Evolutionary conservation across 2,113 vertebrate species (phyloP).

Genomic region (Nematolebias whitei): DNA sequence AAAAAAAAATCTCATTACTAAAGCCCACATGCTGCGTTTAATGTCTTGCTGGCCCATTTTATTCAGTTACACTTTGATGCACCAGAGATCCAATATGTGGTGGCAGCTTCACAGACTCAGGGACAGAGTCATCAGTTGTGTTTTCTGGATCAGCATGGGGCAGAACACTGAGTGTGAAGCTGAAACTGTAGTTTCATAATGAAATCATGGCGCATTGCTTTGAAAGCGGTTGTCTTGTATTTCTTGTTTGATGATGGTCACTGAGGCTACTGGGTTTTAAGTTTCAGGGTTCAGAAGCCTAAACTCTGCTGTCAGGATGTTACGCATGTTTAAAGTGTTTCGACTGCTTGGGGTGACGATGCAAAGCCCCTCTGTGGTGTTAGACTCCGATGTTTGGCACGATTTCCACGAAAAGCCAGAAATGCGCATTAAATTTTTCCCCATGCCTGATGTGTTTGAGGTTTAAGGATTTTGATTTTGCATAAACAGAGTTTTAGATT

Average conservation of each 20-base stretch:
- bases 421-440: too few species aligned
- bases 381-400: slow-evolving; percentile 36
- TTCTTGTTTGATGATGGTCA: slow-evolving; percentile 29
- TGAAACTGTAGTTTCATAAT: slow-evolving; percentile 18
- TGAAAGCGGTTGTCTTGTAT: slow-evolving; percentile 20
- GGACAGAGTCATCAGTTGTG: slow-evolving; percentile 27
- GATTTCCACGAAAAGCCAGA: too few species aligned
- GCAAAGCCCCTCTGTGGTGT: not conserved
- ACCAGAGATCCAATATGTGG: slow-evolving; percentile 15
- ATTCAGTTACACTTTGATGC: slow-evolving; percentile 28
- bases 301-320: slow-evolving; percentile 37
- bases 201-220: slow-evolving; percentile 8
- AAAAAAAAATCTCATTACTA: slow-evolving; percentile 26
- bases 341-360: not conserved
- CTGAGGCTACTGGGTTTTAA: slow-evolving; percentile 6
- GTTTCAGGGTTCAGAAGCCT: slow-evolving; percentile 5
- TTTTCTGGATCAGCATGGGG: slow-evolving; percentile 7
- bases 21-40: slow-evolving; percentile 25
- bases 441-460: too few species aligned
- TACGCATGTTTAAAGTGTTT: slow-evolving; percentile 3
- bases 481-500: too few species aligned
- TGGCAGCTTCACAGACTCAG: not conserved
- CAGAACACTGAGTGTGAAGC: not conserved
- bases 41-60: slow-evolving; percentile 23
- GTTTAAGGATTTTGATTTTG: too few species aligned